Percentiles rank a stretch among this genome's conserved stretches.
These are phyloP conservation scores for Stenchaetothrips biformis DNA, from an alignment of 2,888 invertebrate species.

Conservation along the genomic window DNA sequence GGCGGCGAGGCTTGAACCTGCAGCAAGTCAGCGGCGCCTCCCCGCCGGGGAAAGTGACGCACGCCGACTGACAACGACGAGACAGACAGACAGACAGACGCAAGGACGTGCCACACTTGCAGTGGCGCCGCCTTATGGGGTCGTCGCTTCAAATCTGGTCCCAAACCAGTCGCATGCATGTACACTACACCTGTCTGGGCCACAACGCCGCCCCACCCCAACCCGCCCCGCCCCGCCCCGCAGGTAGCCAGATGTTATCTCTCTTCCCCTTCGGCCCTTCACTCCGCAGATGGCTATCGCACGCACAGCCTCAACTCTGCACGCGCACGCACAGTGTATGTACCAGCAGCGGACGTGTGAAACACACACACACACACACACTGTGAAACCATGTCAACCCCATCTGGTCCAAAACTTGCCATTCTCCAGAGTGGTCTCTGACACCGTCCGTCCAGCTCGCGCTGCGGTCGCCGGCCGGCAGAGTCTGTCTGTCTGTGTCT, in stretches of 20 bases:
- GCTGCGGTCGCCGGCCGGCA: too few relatives aligned
- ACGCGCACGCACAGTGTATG: too few relatives aligned
- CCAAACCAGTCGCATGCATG: not conserved
- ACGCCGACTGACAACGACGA: not conserved
- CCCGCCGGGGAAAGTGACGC: not conserved
- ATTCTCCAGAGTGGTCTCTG: not conserved
- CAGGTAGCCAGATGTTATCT: slow-evolving; percentile 23
- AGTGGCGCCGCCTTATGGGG: not conserved
- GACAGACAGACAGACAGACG: too few relatives aligned
- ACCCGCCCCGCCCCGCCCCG: not conserved
- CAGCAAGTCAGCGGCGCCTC: too few relatives aligned
- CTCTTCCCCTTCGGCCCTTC: not conserved
- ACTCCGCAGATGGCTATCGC: not conserved
- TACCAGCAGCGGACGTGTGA: too few relatives aligned
- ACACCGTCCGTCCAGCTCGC: not conserved
- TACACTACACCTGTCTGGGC: not conserved
- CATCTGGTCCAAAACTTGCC: not conserved
- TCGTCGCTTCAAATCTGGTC: slow-evolving; percentile 1
- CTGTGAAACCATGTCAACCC: slow-evolving; percentile 24
- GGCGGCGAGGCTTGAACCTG: too few relatives aligned
- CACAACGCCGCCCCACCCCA: not conserved
- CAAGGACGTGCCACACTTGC: not conserved
- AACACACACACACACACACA: too few relatives aligned
- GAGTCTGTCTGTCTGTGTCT: too few relatives aligned
- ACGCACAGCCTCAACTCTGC: too few relatives aligned